Evolutionary conservation across 2,113 vertebrate species (phyloP), one percentile per base, ranked within the genome.

Genomic region (Chloebia gouldiae): DNA sequence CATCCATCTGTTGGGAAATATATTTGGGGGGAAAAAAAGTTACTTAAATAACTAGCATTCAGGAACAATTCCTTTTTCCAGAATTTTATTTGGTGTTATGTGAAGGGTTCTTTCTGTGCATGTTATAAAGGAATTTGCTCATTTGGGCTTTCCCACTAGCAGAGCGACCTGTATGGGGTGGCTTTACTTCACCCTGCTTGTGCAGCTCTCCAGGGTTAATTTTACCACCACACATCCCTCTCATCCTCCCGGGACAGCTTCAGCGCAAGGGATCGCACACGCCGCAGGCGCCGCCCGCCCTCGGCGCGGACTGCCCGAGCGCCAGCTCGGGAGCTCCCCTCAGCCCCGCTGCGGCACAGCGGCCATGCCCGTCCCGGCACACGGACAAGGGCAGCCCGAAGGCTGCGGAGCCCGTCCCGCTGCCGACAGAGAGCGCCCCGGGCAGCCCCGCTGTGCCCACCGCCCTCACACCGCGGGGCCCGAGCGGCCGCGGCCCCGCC

Each of bases 1-100:
- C n/a, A 76, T 59, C 73, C 56, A 84, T 23, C 89, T 95, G 93
- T 64, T 92, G 78, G 11, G 21, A 94, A 91, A 96, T 3, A 68
- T 1, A 78, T 54, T 57, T 21, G 3, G 7, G 18, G 31, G 63
- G 37, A 49, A 35, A 42, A 49, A 39, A 42, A 50, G 53, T 28
- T 1, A 81, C 3, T 63, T 18, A 23, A 21, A 27, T 33, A 40
- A 31, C 31, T 21, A 66, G 13, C 35, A 33, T 19, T 76, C 35
- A 44, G 39, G 35, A 94, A 57, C 4, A 2, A 66, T 21, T 81
- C 39, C 6, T 81, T 51, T 24, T n/a, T 8, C 84, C 31, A 75
- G 33, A 28, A 25, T 42, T 81, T 65, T 10, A 45, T 47, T 28
- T 50, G 39, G 30, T 17, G 7, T 35, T 47, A 47, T 7, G 8